Conservation (phyloP, 2,797 vertebrate genomes). For the Arctocebus calabarensis region DNA sequence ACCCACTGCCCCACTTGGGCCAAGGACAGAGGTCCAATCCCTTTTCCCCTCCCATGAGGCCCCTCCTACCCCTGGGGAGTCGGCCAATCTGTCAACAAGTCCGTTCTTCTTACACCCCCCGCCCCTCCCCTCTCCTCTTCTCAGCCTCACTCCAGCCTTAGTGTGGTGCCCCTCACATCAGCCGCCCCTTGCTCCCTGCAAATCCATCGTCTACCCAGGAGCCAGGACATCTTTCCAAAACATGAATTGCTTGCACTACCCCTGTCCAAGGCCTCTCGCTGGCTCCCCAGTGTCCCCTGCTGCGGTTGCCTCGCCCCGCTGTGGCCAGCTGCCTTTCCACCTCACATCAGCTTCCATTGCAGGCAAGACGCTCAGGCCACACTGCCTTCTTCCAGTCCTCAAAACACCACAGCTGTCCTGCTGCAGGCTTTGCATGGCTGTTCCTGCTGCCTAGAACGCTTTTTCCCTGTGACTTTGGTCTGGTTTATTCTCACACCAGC, state of each 20-base stretch:
- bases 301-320: fast-evolving
- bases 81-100: fast-evolving
- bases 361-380: background rate
- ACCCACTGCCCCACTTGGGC: background rate
- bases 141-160: background rate
- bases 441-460: background rate
- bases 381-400: background rate
- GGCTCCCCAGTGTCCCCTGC: too few relatives aligned
- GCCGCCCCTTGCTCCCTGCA: background rate
- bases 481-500: background rate
- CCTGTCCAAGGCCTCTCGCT: background rate
- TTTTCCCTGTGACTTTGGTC: background rate
- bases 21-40: fast-evolving
- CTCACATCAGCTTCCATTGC: background rate
- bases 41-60: background rate
- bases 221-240: background rate
- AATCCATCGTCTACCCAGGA: background rate
- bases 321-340: background rate
- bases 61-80: background rate
- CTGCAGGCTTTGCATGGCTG: background rate
- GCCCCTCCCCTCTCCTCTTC: too few relatives aligned
- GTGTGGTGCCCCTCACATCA: background rate
- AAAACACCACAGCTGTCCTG: background rate
- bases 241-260: fast-evolving
- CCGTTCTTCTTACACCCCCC: background rate